Conservation (phyloP, 2,797 vertebrate genomes). For the Cheirogaleus major region DNA sequence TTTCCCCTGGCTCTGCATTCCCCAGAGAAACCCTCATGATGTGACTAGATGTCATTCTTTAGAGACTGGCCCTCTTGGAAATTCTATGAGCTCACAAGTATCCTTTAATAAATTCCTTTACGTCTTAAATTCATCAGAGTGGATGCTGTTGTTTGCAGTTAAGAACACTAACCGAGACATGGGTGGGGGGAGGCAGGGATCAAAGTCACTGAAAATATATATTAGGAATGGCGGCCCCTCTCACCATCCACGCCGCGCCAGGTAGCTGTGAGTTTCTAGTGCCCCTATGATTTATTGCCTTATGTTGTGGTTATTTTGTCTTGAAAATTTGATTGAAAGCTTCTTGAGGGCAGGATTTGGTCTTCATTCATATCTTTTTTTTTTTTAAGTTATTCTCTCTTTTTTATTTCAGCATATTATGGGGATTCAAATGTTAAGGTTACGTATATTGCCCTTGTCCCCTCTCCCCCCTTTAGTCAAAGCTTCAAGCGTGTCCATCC, state of each 20-base stretch:
- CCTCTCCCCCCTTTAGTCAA: too few relatives aligned
- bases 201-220: background rate
- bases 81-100: background rate
- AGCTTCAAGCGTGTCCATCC: too few relatives aligned
- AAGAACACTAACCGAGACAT: background rate
- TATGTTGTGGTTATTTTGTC: background rate
- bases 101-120: slow-evolving; percentile 5
- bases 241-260: background rate
- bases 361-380: background rate
- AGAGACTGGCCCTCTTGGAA: background rate
- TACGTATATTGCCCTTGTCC: too few relatives aligned
- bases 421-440: too few relatives aligned
- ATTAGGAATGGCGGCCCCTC: background rate
- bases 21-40: background rate
- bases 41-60: background rate
- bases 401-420: too few relatives aligned
- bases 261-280: background rate
- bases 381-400: too few relatives aligned
- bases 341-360: background rate
- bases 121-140: slow-evolving; percentile 14
- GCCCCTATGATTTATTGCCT: background rate
- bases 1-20: background rate
- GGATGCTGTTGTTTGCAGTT: background rate
- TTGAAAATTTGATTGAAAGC: background rate
- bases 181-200: background rate